phyloP scores from a whole-genome alignment of 2,888 invertebrate species.

The Tridacna gigas region DNA sequence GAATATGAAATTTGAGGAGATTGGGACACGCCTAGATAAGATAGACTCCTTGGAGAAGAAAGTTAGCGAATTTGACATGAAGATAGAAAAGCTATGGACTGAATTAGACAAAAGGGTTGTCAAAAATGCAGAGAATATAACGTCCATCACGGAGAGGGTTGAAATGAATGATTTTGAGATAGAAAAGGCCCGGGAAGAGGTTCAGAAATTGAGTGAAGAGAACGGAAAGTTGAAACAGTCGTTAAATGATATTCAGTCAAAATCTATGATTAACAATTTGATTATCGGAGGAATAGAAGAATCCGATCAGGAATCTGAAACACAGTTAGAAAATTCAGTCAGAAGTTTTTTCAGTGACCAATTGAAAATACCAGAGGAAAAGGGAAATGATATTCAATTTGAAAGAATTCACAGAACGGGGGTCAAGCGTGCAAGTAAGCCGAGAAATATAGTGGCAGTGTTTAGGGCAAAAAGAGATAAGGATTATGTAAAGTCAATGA shows the following conservation, averaged over 20 bases:
- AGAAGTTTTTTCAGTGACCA: background rate
- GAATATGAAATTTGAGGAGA: no score
- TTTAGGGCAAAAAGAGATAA: slow-evolving; percentile 9
- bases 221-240: background rate
- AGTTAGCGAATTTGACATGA: no score
- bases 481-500: slow-evolving; percentile 1
- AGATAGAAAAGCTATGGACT: no score
- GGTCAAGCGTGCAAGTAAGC: background rate
- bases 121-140: no score
- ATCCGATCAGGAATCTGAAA: background rate
- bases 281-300: background rate
- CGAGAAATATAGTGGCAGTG: slow-evolving; percentile 16
- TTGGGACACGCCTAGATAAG: no score
- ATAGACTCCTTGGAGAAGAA: no score
- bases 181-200: slow-evolving; percentile 17
- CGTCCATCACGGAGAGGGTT: no score
- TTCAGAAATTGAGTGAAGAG: slow-evolving; percentile 1
- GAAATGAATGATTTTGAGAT: no score
- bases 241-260: background rate
- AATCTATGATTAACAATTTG: slow-evolving; percentile 18
- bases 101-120: no score
- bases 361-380: background rate
- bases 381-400: background rate
- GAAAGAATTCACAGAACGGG: background rate
- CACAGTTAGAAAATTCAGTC: background rate